A percentile compares a stretch with the other conserved stretches of the same genome.
These are phyloP conservation scores for Spea hammondii DNA, from an alignment of 2,797 vertebrate genomes.

Conservation along the genomic window DNA sequence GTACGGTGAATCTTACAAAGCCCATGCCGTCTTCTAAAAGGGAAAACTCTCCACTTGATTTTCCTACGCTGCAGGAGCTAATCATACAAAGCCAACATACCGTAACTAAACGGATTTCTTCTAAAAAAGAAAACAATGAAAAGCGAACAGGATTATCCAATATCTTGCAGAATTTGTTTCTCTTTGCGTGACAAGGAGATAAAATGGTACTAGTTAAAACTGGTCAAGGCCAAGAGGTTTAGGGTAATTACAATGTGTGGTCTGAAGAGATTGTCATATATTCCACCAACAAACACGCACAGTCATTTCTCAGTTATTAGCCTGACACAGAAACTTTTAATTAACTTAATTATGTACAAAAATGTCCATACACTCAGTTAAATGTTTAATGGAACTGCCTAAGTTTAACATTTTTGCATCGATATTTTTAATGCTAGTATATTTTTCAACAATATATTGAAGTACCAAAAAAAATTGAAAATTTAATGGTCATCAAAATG, in stretches of 20 bases:
- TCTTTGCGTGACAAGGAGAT: constrained; percentile 70
- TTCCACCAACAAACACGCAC: constrained; percentile 22
- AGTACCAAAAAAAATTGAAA: too few species aligned
- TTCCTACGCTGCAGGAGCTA: constrained; percentile 65
- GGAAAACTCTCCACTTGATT: constrained; percentile 56
- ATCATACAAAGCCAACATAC: constrained; percentile 72
- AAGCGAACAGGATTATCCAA: constrained; percentile 70
- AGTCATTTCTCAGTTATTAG: constrained; percentile 34
- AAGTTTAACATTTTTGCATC: too few species aligned
- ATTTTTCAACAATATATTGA: background rate
- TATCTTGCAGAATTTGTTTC: constrained; percentile 64
- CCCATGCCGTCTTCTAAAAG: constrained; percentile 27
- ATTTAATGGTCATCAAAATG: too few species aligned
- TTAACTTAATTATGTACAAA: background rate
- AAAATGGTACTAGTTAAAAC: constrained; percentile 63
- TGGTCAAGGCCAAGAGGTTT: constrained; percentile 62
- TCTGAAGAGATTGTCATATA: constrained; percentile 53
- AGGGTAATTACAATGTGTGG: constrained; percentile 56
- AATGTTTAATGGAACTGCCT: background rate
- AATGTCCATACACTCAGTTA: background rate
- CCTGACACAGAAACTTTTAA: background rate
- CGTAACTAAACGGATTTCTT: constrained; percentile 70
- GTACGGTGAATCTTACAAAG: constrained; percentile 6
- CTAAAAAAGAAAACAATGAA: constrained; percentile 71
- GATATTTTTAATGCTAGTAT: too few species aligned